These are phyloP conservation scores for Protonemura montana DNA, from an alignment of 2,888 invertebrate species.

Conservation along the genomic window DNA sequence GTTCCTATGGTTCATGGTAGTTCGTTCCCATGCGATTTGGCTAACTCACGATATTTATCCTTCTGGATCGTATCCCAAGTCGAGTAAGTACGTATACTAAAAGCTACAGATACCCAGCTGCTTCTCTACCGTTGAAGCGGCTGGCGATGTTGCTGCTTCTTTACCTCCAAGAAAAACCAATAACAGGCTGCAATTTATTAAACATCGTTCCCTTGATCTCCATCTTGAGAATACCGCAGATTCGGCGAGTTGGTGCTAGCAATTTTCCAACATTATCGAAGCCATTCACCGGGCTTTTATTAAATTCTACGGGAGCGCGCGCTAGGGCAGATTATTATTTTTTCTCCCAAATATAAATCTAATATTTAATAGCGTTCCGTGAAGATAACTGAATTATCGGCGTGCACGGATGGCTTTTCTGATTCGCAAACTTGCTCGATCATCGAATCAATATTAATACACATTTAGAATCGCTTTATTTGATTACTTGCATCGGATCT, in stretches of 20 bases:
- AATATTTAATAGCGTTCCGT: neutral
- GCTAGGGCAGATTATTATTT: neutral
- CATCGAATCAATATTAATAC: neutral
- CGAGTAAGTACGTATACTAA: no score
- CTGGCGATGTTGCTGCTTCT: neutral
- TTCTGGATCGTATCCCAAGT: no score
- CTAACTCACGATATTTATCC: no score
- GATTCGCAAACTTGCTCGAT: neutral
- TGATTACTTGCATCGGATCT: neutral
- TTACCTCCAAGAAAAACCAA: neutral
- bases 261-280: neutral
- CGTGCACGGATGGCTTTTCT: neutral
- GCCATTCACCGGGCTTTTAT: neutral
- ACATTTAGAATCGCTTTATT: neutral
- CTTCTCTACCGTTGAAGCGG: neutral
- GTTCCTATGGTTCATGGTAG: no score
- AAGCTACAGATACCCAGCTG: no score
- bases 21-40: no score
- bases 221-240: neutral
- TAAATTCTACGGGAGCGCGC: constrained; percentile 5
- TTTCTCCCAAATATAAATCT: neutral
- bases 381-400: neutral
- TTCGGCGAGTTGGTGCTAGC: neutral
- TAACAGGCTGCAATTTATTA: neutral
- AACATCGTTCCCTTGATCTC: neutral